phyloP scores from a whole-genome alignment of 2,797 vertebrate genomes.

The Phrynocephalus vlangalii region DNA sequence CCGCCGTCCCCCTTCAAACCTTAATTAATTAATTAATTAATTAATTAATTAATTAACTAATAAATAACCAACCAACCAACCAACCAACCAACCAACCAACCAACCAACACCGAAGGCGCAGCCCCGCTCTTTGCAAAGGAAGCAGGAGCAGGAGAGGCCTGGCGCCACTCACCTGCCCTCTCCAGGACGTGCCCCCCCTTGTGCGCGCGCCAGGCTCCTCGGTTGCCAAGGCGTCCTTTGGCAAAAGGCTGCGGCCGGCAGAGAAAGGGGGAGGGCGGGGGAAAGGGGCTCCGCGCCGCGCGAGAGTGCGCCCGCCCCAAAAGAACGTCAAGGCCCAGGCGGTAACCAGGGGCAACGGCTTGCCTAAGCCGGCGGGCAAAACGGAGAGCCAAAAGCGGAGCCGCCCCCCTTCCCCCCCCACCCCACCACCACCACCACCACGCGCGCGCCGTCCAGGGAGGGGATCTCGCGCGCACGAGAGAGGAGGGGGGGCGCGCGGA shows the following conservation, averaged over 20 bases:
- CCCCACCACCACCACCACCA: too few relatives aligned
- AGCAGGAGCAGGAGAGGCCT: too few relatives aligned
- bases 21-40: too few relatives aligned
- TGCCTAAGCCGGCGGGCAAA: background rate
- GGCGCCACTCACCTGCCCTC: background rate
- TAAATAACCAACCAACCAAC: too few relatives aligned
- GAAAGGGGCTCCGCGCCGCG: background rate
- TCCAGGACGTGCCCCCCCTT: too few relatives aligned
- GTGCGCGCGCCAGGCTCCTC: background rate
- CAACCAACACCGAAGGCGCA: background rate
- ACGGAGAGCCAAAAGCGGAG: background rate
- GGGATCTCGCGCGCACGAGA: background rate
- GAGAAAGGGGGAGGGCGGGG: too few relatives aligned
- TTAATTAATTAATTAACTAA: too few relatives aligned
- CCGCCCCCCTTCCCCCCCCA: too few relatives aligned
- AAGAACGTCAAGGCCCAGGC: constrained; percentile 20
- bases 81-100: too few relatives aligned
- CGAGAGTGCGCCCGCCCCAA: background rate
- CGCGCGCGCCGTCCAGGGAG: background rate
- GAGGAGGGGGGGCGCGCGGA: background rate
- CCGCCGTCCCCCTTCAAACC: background rate
- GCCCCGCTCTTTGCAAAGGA: background rate
- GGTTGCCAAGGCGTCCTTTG: too few relatives aligned
- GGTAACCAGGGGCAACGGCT: constrained; percentile 24
- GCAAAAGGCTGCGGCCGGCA: background rate